These are phyloP conservation scores for Corythaixoides concolor DNA, from an alignment of 2,113 vertebrate species.

Conservation along the genomic window DNA sequence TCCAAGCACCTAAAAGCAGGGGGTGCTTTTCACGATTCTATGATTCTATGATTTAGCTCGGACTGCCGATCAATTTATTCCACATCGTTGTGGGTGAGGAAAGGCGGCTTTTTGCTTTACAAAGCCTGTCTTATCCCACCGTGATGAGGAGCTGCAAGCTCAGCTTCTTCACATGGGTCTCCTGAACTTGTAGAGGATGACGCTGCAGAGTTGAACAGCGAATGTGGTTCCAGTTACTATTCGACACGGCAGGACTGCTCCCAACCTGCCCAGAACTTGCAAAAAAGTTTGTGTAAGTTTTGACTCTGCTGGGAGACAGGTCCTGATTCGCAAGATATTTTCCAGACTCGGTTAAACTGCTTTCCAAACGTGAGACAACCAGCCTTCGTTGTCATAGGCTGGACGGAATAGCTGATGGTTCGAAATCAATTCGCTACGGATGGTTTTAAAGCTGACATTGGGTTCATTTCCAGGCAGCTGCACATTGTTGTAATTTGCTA, in stretches of 20 bases:
- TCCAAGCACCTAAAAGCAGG: not conserved
- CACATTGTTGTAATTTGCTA: not conserved
- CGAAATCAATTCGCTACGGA: not conserved
- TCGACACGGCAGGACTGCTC: not conserved
- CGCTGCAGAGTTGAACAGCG: not conserved
- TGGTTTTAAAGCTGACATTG: not conserved
- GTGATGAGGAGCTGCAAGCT: not conserved
- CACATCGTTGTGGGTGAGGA: not conserved
- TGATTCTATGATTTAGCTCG: not conserved
- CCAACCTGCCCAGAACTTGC: not conserved
- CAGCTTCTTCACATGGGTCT: not conserved
- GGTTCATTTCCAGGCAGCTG: not conserved
- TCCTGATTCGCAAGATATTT: slow-evolving; percentile 23
- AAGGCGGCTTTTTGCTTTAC: not conserved
- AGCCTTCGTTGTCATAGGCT: not conserved
- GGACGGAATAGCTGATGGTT: not conserved
- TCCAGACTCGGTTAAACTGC: slow-evolving; percentile 30
- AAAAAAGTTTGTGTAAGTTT: not conserved
- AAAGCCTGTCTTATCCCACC: not conserved
- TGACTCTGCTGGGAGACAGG: not conserved
- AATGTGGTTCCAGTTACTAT: not conserved
- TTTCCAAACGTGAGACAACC: not conserved
- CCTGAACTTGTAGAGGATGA: not conserved
- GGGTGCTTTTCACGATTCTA: not conserved
- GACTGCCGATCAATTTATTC: not conserved